Evolutionary conservation across 2,113 vertebrate genomes (phyloP).

Genomic region (Eudyptes chrysolophus): DNA sequence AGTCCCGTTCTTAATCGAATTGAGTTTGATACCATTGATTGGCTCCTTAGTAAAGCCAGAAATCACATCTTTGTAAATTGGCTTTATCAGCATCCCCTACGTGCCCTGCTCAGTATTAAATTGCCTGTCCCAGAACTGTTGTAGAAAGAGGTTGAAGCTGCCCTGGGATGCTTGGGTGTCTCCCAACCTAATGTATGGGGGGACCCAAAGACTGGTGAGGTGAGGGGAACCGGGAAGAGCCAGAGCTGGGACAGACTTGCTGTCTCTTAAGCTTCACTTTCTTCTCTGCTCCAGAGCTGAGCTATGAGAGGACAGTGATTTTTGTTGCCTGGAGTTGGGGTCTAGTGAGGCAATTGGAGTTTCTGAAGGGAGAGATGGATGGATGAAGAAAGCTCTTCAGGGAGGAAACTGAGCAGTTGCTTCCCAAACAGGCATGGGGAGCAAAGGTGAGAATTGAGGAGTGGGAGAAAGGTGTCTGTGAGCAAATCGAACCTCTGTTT

Average conservation of each 20-base stretch:
- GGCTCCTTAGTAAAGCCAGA: background rate
- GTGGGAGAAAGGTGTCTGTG: background rate
- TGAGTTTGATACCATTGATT: background rate
- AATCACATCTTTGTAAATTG: background rate
- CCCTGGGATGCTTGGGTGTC: background rate
- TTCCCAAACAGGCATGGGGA: background rate
- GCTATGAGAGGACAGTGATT: background rate
- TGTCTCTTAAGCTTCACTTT: background rate
- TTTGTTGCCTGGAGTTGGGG: background rate
- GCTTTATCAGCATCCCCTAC: background rate
- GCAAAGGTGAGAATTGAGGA: background rate
- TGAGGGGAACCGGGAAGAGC: background rate
- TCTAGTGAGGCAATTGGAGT: background rate
- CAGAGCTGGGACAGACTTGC: background rate
- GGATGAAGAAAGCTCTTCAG: background rate
- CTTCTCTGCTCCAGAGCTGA: background rate
- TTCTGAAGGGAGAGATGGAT: background rate
- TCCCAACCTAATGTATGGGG: fast-evolving
- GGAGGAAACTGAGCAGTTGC: fast-evolving
- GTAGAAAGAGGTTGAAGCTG: background rate
- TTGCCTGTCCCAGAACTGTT: background rate
- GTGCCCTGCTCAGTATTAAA: background rate
- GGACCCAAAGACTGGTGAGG: background rate
- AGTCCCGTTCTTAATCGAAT: background rate
- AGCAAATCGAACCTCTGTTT: background rate